These are phyloP conservation scores for Neoitamus cyanurus DNA, from an alignment of 2,888 invertebrate genomes.

Conservation along the genomic window DNA sequence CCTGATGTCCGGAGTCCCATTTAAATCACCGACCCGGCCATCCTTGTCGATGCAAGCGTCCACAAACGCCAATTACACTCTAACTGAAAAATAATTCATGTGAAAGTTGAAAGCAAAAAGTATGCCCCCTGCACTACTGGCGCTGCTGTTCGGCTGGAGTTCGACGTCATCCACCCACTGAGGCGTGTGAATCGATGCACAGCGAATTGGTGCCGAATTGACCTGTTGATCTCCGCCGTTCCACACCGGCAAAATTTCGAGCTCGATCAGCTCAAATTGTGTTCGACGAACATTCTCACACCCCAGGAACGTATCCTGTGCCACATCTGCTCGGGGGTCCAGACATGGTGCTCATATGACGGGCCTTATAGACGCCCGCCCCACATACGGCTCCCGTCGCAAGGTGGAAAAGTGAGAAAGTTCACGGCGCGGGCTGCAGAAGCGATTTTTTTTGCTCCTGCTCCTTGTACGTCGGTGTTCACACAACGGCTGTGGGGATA, in stretches of 20 bases:
- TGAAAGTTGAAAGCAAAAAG: constrained; percentile 46
- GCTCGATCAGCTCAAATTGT: constrained; percentile 49
- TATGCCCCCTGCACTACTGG: neutral
- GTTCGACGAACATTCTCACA: constrained; percentile 32
- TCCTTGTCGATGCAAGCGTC: constrained; percentile 3
- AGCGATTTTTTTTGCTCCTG: neutral
- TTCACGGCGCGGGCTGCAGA: neutral
- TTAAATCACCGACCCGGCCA: constrained; percentile 12
- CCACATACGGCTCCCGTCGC: neutral
- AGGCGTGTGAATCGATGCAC: constrained; percentile 37
- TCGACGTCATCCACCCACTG: neutral
- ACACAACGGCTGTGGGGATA: neutral
- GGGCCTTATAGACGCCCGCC: neutral
- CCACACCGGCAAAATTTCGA: constrained; percentile 30
- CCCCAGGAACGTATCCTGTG: neutral
- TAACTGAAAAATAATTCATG: constrained; percentile 52
- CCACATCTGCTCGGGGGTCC: neutral
- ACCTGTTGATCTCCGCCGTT: constrained; percentile 44
- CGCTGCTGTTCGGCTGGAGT: neutral
- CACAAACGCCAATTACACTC: constrained; percentile 51
- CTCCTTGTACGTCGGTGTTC: neutral
- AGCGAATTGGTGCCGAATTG: constrained; percentile 21
- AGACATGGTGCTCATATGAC: neutral
- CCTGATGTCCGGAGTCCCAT: neutral
- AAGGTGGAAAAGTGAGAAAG: constrained; percentile 1